Base-by-base conservation (phyloP, 2,113 vertebrate species). In the Protobothrops mucrosquamatus region DNA sequence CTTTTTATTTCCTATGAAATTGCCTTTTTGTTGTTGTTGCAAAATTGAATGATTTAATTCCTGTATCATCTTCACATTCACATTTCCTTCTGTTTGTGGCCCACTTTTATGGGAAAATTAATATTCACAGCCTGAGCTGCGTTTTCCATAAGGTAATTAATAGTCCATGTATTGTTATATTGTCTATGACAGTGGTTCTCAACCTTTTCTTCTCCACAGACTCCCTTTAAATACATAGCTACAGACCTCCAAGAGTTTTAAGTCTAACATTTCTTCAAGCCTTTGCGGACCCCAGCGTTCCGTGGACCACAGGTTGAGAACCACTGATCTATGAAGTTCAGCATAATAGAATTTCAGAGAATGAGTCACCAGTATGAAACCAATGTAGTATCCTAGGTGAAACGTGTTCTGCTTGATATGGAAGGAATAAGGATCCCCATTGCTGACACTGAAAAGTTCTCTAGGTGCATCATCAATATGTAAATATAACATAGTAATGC, bases 381-480 rank as follows among this genome's bases (percentile, higher is more conserved):
- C 6, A 51, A 3, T 90, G 20, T 51, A 12, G 9, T 89, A 46
- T 57, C 23, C 46, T 89, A 74, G 9, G n/a, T 61, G 52, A 34
- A 89, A 57, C 26, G 2, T n/a, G 6, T 55, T 89, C 26, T 56
- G 9, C 15, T 85, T 59, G 69, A n/a, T 85, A 39, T 57, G 29
- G 43, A 59, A 59, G 54, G 12, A 93, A 29, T 15, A n/a, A 69
- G 26, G 69, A 55, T 29, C 1, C 24, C 64, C 52, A 55, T n/a
- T 56, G 26, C n/a, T 89, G 39, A 20, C 18, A 51, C 20, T 52
- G 52, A 93, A 85, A 81, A 61, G 18, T 26, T 61, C 69, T 89
- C 9, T 43, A 89, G 59, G 55, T 93, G 55, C 88, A 11, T 51
- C 85, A 86, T 85, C 85, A 86, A 85, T 89, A 90, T 93, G 88